A percentile compares a stretch with the other conserved stretches of the same genome.
phyloP scores from a whole-genome alignment of 2,113 vertebrate species.

The Seriola quinqueradiata region DNA sequence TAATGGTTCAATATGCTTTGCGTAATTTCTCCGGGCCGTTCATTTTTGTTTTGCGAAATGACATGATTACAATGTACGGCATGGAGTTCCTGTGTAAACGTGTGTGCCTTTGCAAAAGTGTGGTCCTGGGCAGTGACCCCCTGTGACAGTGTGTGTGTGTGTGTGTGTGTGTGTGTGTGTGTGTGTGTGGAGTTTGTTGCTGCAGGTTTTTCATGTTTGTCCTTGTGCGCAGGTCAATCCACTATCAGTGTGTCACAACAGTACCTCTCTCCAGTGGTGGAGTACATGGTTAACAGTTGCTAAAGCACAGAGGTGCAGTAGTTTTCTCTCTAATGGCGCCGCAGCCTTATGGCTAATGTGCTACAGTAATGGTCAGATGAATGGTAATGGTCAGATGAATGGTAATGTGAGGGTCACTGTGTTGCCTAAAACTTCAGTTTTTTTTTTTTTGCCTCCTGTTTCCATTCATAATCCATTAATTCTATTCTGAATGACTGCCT shows the following conservation, averaged over 20 bases:
- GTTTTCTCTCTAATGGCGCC: conserved; percentile 54
- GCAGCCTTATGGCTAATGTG: conserved; percentile 52
- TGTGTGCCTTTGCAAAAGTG: not conserved
- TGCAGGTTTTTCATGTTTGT: conserved; percentile 28
- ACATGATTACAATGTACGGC: conserved; percentile 10
- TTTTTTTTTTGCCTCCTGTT: not conserved
- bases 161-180: too few species aligned
- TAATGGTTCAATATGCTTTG: conserved; percentile 33
- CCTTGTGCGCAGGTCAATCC: conserved; percentile 27
- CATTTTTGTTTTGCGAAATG: conserved; percentile 31
- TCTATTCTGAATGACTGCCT: conserved; percentile 26
- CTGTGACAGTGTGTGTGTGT: not conserved
- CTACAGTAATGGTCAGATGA: conserved; percentile 43
- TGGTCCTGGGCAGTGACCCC: not conserved
- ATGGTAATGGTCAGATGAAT: conserved; percentile 64
- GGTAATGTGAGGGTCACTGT: conserved; percentile 48
- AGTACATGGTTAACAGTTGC: conserved; percentile 46
- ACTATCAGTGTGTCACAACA: conserved; percentile 46
- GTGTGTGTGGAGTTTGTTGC: conserved; percentile 1
- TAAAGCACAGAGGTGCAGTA: conserved; percentile 49
- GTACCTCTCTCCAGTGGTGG: conserved; percentile 40
- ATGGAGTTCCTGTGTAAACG: not conserved
- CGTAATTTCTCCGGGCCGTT: conserved; percentile 31
- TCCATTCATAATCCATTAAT: conserved; percentile 26
- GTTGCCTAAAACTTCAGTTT: conserved; percentile 6